These are phyloP conservation scores for Philonicus albiceps DNA, from an alignment of 2,888 invertebrate genomes.

Conservation along the genomic window DNA sequence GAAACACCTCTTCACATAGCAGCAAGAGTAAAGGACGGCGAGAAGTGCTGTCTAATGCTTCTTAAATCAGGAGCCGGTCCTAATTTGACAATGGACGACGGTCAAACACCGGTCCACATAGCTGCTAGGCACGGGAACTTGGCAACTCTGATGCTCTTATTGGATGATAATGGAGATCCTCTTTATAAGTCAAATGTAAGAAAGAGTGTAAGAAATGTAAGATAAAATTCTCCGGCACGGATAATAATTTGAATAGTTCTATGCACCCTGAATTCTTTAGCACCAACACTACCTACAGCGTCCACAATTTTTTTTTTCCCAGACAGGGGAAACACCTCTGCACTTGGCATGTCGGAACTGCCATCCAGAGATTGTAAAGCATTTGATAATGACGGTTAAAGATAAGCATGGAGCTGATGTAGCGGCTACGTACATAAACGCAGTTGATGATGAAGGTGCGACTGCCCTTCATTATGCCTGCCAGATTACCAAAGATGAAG, in stretches of 20 bases:
- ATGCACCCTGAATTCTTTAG: background rate
- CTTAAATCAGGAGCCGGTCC: conserved; percentile 97
- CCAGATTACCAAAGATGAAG: conserved; percentile 84
- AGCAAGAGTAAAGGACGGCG: conserved; percentile 90
- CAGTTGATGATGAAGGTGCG: conserved; percentile 90
- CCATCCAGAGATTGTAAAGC: conserved; percentile 83
- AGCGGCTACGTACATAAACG: conserved; percentile 86
- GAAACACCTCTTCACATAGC: conserved; percentile 98
- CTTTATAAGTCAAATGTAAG: conserved; percentile 87
- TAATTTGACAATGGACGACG: conserved; percentile 93
- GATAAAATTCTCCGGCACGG: background rate
- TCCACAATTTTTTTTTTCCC: conserved; percentile 31
- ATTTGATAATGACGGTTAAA: conserved; percentile 85
- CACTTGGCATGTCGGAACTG: conserved; percentile 92
- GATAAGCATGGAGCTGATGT: conserved; percentile 77
- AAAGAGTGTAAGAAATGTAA: conserved; percentile 7
- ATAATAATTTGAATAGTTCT: background rate
- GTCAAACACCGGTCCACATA: conserved; percentile 96
- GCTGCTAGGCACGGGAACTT: conserved; percentile 93
- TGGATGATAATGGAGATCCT: conserved; percentile 95
- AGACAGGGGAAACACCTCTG: conserved; percentile 94
- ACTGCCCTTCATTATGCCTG: conserved; percentile 95
- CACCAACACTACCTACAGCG: background rate
- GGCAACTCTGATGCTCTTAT: conserved; percentile 81
- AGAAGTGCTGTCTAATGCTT: conserved; percentile 95